phyloP scores from a whole-genome alignment of 2,797 vertebrate genomes.

The Sebastolobus altivelis region DNA sequence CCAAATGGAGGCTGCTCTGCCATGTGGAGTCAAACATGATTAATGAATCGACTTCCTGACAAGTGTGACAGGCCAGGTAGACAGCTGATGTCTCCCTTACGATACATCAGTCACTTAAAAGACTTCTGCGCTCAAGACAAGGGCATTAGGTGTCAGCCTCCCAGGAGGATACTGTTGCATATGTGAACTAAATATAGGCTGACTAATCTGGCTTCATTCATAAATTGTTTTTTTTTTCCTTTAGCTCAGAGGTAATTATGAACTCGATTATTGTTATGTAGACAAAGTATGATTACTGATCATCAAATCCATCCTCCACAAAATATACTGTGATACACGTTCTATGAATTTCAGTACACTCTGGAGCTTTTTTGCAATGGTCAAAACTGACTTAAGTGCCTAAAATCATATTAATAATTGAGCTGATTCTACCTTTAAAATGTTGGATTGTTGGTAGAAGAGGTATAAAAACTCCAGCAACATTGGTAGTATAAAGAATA shows the following conservation, averaged over 20 bases:
- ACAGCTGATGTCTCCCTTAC: conserved; percentile 69
- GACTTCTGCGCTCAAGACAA: conserved; percentile 36
- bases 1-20: conserved; percentile 56
- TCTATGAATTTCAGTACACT: neutral
- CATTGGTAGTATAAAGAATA: neutral
- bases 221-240: neutral
- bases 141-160: conserved; percentile 31
- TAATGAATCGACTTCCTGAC: conserved; percentile 73
- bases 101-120: conserved; percentile 53
- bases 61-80: conserved; percentile 62
- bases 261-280: neutral
- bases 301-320: neutral
- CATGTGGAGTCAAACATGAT: conserved; percentile 74
- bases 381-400: neutral
- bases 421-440: neutral
- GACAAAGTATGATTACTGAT: neutral
- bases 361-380: neutral
- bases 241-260: neutral
- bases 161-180: conserved; percentile 18
- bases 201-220: conserved; percentile 5
- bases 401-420: neutral
- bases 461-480: neutral
- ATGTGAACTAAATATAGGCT: conserved; percentile 39
- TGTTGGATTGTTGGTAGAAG: neutral
- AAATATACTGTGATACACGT: neutral